phyloP scores from a whole-genome alignment of 2,113 vertebrate genomes.

The Columba livia region DNA sequence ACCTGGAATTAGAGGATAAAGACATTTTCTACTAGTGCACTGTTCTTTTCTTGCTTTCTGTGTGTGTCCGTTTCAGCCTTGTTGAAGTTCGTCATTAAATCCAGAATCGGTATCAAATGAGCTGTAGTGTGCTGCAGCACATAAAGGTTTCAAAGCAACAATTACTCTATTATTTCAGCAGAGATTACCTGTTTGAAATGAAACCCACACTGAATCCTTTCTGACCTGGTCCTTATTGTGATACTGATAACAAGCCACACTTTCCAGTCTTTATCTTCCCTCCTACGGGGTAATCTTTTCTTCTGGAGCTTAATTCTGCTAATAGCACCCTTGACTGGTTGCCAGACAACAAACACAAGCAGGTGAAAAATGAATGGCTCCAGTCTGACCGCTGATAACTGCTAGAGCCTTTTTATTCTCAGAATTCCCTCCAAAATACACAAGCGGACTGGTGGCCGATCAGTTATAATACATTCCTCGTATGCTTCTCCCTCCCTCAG shows the following conservation, averaged over 20 bases:
- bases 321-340: slow-evolving; percentile 80
- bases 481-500: not conserved
- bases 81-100: slow-evolving; percentile 35
- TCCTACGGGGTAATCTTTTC: slow-evolving; percentile 75
- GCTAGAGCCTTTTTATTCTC: slow-evolving; percentile 68
- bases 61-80: not conserved
- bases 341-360: slow-evolving; percentile 78
- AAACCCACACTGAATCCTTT: slow-evolving; percentile 71
- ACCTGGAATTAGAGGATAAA: slow-evolving; percentile 50
- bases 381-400: slow-evolving; percentile 74
- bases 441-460: slow-evolving; percentile 53
- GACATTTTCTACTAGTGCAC: slow-evolving; percentile 36
- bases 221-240: slow-evolving; percentile 73
- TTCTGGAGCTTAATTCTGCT: slow-evolving; percentile 79
- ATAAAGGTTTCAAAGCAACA: slow-evolving; percentile 69
- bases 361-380: slow-evolving; percentile 79
- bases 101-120: slow-evolving; percentile 61
- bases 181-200: slow-evolving; percentile 75
- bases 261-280: slow-evolving; percentile 77
- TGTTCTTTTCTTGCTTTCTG: slow-evolving; percentile 6
- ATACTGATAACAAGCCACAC: slow-evolving; percentile 78
- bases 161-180: slow-evolving; percentile 72
- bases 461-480: slow-evolving; percentile 31
- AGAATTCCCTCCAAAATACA: slow-evolving; percentile 70
- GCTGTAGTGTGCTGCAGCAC: slow-evolving; percentile 49